Conservation (phyloP, 2,888 invertebrate genomes). For the Acanthoscelides obtectus region DNA sequence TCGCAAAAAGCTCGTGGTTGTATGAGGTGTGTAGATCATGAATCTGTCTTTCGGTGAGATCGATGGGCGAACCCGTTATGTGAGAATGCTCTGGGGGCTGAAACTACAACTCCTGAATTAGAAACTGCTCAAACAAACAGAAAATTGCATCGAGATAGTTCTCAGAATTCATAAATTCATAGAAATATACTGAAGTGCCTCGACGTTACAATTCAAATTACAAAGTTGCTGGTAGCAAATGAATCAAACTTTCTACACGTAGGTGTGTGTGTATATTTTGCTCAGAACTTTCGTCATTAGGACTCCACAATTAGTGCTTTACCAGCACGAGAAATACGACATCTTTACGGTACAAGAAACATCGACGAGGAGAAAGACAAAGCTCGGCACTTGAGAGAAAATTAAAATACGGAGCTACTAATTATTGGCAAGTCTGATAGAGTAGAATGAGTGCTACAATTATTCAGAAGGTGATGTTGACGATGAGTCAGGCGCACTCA, state of each 20-base stretch:
- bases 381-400: constrained; percentile 36
- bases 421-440: constrained; percentile 37
- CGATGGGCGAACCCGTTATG: too few species aligned
- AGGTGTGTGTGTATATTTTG: constrained; percentile 35
- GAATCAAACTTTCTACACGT: constrained; percentile 35
- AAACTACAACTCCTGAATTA: too few species aligned
- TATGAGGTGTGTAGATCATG: too few species aligned
- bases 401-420: constrained; percentile 43
- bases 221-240: constrained; percentile 33
- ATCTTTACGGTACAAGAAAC: neutral
- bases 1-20: too few species aligned
- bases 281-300: constrained; percentile 38
- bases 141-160: neutral
- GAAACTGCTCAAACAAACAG: too few species aligned
- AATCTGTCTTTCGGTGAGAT: too few species aligned
- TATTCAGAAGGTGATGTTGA: too few species aligned
- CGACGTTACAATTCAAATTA: constrained; percentile 36
- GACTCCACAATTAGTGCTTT: constrained; percentile 32
- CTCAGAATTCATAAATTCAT: constrained; percentile 26
- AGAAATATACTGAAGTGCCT: constrained; percentile 35
- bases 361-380: constrained; percentile 13
- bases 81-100: too few species aligned
- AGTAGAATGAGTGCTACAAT: too few species aligned
- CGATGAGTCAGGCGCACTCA: too few species aligned
- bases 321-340: constrained; percentile 27